These are phyloP conservation scores for Nanorana parkeri DNA, from an alignment of 2,113 vertebrate species.

Conservation along the genomic window DNA sequence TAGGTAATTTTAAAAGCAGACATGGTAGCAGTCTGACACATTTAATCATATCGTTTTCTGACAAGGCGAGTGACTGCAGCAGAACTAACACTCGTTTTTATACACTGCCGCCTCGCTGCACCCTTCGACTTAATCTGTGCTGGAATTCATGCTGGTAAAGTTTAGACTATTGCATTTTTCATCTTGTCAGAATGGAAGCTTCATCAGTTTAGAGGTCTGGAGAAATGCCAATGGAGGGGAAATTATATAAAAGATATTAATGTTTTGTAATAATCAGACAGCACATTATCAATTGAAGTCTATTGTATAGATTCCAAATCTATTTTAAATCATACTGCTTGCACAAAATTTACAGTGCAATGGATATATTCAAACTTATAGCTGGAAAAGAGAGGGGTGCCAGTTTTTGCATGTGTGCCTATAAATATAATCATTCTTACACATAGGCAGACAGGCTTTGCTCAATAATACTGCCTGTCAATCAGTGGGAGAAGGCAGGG, in stretches of 20 bases:
- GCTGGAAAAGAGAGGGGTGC: no score
- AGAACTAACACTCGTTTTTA: constrained; percentile 53
- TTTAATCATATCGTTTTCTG: constrained; percentile 50
- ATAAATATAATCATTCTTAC: no score
- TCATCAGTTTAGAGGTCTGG: constrained; percentile 32
- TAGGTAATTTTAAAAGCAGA: constrained; percentile 49
- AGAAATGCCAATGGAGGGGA: constrained; percentile 22
- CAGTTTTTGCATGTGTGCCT: no score
- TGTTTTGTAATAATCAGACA: constrained; percentile 45
- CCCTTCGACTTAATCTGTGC: constrained; percentile 44
- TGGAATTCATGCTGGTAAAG: constrained; percentile 23
- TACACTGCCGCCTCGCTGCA: constrained; percentile 31
- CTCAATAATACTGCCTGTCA: no score
- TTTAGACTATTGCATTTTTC: constrained; percentile 37
- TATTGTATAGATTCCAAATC: neutral
- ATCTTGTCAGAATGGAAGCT: constrained; percentile 42
- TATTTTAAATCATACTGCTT: constrained; percentile 18
- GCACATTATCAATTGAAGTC: constrained; percentile 15
- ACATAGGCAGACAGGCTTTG: no score
- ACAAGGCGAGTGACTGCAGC: constrained; percentile 54
- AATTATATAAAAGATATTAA: constrained; percentile 31
- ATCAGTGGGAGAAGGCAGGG: no score
- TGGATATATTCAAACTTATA: no score
- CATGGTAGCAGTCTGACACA: constrained; percentile 51
- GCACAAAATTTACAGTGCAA: constrained; percentile 1